Percentiles rank a stretch among this genome's conserved stretches.
Conservation (phyloP, 2,113 vertebrate genomes). For the Crypturellus undulatus region DNA sequence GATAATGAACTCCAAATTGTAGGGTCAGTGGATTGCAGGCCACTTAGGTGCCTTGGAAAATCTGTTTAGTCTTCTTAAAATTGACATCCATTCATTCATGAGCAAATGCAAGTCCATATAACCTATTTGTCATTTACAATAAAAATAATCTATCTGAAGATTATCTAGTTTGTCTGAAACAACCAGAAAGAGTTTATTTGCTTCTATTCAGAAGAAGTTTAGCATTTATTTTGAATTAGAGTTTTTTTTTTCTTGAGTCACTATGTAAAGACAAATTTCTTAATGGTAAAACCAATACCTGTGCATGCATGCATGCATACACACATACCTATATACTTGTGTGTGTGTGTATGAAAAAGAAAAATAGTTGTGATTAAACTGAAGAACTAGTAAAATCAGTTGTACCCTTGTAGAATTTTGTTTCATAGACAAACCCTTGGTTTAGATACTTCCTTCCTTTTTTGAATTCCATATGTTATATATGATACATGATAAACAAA, state of each 20-base stretch:
- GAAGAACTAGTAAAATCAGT: neutral
- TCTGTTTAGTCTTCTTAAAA: neutral
- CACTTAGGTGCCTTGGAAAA: neutral
- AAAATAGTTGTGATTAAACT: neutral
- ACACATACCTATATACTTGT: accelerated
- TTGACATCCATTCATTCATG: neutral
- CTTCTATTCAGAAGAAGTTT: neutral
- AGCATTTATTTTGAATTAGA: neutral
- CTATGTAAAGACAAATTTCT: neutral
- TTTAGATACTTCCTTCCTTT: neutral
- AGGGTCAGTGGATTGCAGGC: neutral
- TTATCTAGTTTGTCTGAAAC: neutral
- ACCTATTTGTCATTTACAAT: neutral
- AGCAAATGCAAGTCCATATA: neutral
- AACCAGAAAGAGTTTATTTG: neutral
- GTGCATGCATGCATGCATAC: neutral
- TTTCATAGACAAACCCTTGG: neutral
- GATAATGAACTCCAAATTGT: neutral
- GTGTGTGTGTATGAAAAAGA: neutral
- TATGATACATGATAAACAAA: neutral
- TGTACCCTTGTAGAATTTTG: neutral
- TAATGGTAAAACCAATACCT: neutral
- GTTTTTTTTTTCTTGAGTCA: neutral
- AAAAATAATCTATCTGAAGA: neutral
- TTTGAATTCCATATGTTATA: neutral